Percentiles rank a stretch among this genome's conserved stretches.
These are phyloP conservation scores for Micrasema minimum DNA, from an alignment of 1,140 invertebrate genomes.

Conservation along the genomic window DNA sequence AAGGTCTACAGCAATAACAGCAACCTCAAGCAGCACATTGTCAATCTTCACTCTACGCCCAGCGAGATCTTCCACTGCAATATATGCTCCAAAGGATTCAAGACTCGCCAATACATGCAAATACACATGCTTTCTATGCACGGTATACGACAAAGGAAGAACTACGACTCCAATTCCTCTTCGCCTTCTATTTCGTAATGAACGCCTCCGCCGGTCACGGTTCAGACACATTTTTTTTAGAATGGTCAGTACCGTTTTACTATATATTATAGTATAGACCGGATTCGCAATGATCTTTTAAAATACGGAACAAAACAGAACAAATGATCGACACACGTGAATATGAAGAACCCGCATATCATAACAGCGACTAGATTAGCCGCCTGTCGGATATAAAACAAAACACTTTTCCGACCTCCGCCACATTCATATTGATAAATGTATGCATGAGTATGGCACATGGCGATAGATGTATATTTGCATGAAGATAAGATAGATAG, in stretches of 20 bases:
- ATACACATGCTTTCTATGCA: constrained; percentile 78
- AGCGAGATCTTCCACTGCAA: constrained; percentile 73
- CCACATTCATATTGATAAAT: constrained; percentile 27
- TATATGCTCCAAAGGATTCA: constrained; percentile 74
- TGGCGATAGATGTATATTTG: constrained; percentile 47
- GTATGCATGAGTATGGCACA: constrained; percentile 53
- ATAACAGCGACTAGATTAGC: too few relatives aligned
- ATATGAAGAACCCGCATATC: background rate
- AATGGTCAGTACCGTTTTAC: too few relatives aligned
- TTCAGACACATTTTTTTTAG: background rate
- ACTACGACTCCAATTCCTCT: constrained; percentile 55
- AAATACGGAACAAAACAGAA: background rate
- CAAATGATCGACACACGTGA: background rate
- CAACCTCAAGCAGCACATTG: constrained; percentile 79
- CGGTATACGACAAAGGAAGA: constrained; percentile 72
- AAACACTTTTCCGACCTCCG: constrained; percentile 29
- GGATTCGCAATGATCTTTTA: background rate
- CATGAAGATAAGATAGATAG: constrained; percentile 50
- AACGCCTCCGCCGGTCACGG: constrained; percentile 1
- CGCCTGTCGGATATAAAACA: background rate
- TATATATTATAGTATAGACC: too few relatives aligned
- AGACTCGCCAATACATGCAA: constrained; percentile 77
- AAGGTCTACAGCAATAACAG: constrained; percentile 75
- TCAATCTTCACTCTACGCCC: constrained; percentile 77
- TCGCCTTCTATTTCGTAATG: constrained; percentile 47